Conservation (phyloP, 2,113 vertebrate genomes). For the Synchiropus splendidus region DNA sequence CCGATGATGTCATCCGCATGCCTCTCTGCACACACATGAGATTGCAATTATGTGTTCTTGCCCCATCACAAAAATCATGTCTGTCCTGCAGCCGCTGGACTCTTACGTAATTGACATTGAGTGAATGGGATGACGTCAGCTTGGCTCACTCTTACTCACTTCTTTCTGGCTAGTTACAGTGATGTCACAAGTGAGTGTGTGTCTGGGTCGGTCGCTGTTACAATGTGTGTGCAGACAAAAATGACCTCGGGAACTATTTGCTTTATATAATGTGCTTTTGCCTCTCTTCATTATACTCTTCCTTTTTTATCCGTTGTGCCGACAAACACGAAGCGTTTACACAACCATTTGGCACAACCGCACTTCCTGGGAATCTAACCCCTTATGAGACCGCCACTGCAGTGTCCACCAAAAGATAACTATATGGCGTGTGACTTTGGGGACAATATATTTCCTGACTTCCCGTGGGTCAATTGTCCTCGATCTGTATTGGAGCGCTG, state of each 20-base stretch:
- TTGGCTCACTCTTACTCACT: conserved; percentile 30
- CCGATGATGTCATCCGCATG: conserved; percentile 48
- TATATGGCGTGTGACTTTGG: no score
- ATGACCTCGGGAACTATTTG: conserved; percentile 32
- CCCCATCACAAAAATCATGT: conserved; percentile 6
- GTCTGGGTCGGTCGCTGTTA: conserved; percentile 15
- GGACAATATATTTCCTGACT: no score
- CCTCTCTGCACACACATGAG: conserved; percentile 43
- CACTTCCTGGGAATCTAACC: conserved; percentile 32
- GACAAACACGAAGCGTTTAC: background rate
- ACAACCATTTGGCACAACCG: conserved; percentile 1
- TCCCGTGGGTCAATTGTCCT: no score
- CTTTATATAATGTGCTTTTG: conserved; percentile 36
- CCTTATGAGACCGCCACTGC: no score
- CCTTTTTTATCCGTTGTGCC: background rate
- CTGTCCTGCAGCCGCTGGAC: conserved; percentile 44
- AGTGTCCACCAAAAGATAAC: conserved; percentile 31
- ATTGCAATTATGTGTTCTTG: conserved; percentile 47
- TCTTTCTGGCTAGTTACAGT: conserved; percentile 52
- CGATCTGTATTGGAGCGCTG: no score
- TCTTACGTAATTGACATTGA: conserved; percentile 62
- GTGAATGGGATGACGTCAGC: conserved; percentile 57
- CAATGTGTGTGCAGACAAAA: conserved; percentile 20
- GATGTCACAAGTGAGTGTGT: conserved; percentile 49
- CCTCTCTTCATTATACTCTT: conserved; percentile 11